phyloP scores from a whole-genome alignment of 2,113 vertebrate genomes.

The Halcyon malimbica region DNA sequence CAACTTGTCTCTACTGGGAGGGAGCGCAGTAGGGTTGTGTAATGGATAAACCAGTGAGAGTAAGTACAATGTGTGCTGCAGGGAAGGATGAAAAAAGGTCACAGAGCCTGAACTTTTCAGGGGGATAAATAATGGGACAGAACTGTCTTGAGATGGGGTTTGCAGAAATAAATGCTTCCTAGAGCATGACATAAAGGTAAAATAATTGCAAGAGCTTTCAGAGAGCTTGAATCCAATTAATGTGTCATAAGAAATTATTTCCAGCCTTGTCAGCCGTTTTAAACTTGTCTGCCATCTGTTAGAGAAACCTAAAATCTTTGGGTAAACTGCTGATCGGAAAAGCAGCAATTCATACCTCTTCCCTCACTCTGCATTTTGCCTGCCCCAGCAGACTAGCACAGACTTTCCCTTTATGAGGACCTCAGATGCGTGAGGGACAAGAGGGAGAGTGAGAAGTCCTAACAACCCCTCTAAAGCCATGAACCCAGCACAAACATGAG shows the following conservation, averaged over 20 bases:
- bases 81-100: background rate
- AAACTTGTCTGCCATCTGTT: slow-evolving; percentile 46
- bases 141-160: slow-evolving; percentile 2
- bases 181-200: slow-evolving; percentile 30
- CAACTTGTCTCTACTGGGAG: background rate
- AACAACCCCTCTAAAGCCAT: background rate
- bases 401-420: background rate
- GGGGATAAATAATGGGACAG: slow-evolving; percentile 28
- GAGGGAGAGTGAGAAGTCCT: background rate
- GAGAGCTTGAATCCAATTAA: slow-evolving; percentile 39
- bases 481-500: background rate
- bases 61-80: background rate
- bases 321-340: background rate
- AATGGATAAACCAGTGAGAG: background rate
- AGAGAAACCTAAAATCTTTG: slow-evolving; percentile 13
- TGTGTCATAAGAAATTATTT: slow-evolving; percentile 41
- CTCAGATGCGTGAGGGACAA: background rate
- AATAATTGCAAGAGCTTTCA: slow-evolving; percentile 32
- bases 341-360: background rate
- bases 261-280: slow-evolving; percentile 36
- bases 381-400: background rate
- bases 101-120: slow-evolving; percentile 25
- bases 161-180: slow-evolving; percentile 40
- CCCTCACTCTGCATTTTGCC: background rate
- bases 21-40: background rate